phyloP scores from a whole-genome alignment of 2,888 invertebrate genomes.

The Melangyna quadrimaculata region DNA sequence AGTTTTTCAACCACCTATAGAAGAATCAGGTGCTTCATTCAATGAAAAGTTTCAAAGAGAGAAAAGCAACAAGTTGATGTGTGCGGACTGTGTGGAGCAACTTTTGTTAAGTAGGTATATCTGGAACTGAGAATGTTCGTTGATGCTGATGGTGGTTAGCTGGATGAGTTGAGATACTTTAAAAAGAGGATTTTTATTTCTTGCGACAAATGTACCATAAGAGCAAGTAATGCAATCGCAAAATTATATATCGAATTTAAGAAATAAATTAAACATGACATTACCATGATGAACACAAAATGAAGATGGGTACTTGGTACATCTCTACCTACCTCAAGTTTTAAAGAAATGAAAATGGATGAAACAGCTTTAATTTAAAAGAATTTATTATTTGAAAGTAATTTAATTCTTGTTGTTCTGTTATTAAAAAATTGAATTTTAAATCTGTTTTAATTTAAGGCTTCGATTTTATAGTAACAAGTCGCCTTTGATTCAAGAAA shows the following conservation, averaged over 20 bases:
- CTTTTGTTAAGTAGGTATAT: not conserved
- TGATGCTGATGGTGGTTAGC: not conserved
- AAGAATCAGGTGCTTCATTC: not conserved
- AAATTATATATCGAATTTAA: not conserved
- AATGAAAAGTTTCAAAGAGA: not conserved
- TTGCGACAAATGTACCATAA: not conserved
- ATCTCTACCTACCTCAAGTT: too few relatives aligned
- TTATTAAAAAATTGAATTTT: too few relatives aligned
- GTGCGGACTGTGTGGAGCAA: conserved; percentile 6
- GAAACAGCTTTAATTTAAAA: too few relatives aligned
- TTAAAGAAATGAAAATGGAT: not conserved
- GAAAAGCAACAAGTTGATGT: conserved; percentile 66
- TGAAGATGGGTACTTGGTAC: not conserved
- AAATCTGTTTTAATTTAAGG: too few relatives aligned
- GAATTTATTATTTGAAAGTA: too few relatives aligned
- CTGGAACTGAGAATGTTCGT: not conserved
- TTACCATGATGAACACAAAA: not conserved
- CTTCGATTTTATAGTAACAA: too few relatives aligned
- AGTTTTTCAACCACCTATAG: not conserved
- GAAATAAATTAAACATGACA: not conserved
- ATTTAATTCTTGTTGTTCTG: too few relatives aligned
- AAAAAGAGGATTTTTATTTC: not conserved
- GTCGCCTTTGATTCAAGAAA: too few relatives aligned
- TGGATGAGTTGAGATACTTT: not conserved
- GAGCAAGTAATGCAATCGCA: not conserved